Evolutionary conservation across 2,113 vertebrate genomes (phyloP), one percentile per base, ranked within the genome.

Genomic region (Dolichallabes microphthalmus): DNA sequence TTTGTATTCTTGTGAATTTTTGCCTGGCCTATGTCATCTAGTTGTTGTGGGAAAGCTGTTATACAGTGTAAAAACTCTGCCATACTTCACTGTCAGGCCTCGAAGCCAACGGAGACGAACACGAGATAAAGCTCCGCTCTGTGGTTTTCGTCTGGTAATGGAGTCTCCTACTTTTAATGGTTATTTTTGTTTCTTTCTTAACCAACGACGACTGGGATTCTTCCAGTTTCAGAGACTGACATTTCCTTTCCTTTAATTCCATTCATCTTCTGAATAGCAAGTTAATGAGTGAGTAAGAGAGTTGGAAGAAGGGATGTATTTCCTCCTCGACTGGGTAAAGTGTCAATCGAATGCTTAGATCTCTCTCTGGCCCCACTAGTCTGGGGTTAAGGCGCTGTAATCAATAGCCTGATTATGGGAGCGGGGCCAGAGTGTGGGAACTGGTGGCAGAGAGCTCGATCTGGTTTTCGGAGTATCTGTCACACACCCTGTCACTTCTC

Each of bases 271-370:
- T 20, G 61, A 86, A 75, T 89, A 86, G 82, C 69, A 86, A 88
- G 86, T 89, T 90, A 85, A 79, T 74, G 86, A 83, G n/a, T 53
- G 88, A 25, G 68, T 71, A 64, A 83, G 61, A 89, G 90, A 88
- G 89, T 86, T 45, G 52, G 79, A 66, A 82, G 85, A 88, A 85
- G 11, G 35, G 82, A 17, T 75, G 79, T 22, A 88, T 92, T 91
- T 93, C 68, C 80, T 80, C 88, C 89, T 86, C 85, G 78, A 76
- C 83, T 88, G 92, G 90, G 90, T 90, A 90, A 93, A 91, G 90
- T 90, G 92, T 92, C 92, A 90, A 89, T 93, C 91, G 58, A 87
- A 88, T 87, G 80, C 88, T 92, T 88, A 61, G 92, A 92, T 88
- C 92, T 88, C 92, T 88, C 57, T 9, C 58, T 88, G 86, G 80